Evolutionary conservation across 2,888 invertebrate genomes (phyloP), one percentile per base, ranked within the genome.

Genomic region (Ornithoptera alexandrae): DNA sequence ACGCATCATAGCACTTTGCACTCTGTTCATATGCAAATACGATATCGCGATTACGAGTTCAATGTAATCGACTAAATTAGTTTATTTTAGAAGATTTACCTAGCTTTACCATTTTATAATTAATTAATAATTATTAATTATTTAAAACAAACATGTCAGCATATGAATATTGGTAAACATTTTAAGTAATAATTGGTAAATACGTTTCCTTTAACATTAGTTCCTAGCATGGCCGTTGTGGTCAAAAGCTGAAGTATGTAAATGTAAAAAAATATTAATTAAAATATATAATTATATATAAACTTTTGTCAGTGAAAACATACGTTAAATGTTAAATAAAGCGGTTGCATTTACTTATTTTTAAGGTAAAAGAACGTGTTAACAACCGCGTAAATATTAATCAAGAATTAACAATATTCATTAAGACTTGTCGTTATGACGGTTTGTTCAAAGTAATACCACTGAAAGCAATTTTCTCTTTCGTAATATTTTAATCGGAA

Each of bases 391-490:
- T 53, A 58, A 22, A 24, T 58, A 58, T 12, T 58, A 58, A n/a
- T 58, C 12, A 24, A 58, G 24, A n/a, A 8, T 10, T 58, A 30
- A 30, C 30, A 30, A 30, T 30, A 30, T 58, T 58, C n/a, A 6
- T n/a, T 58, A 58, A 22, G 57, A 24, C 22, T n/a, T 53, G 53
- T 20, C 24, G 50, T 36, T 67, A 36, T 53, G 18, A 61, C 46
- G 53, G 30, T 60, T 66, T 66, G 22, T 67, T 50, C 59, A 60
- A 67, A 67, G 60, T 36, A 61, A 67, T 61, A 60, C 66, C 66
- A 53, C 66, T 36, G 22, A 67, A 67, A 67, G 66, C 66, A 67
- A 67, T 67, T 67, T 67, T 18, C 66, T 67, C 53, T 18, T 53
- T 53, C 53, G 17, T 22, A 22, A 58, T 20, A 58, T 57, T 50